Evolutionary conservation across 2,113 vertebrate genomes (phyloP).

Genomic region (Cinclus mexicanus): DNA sequence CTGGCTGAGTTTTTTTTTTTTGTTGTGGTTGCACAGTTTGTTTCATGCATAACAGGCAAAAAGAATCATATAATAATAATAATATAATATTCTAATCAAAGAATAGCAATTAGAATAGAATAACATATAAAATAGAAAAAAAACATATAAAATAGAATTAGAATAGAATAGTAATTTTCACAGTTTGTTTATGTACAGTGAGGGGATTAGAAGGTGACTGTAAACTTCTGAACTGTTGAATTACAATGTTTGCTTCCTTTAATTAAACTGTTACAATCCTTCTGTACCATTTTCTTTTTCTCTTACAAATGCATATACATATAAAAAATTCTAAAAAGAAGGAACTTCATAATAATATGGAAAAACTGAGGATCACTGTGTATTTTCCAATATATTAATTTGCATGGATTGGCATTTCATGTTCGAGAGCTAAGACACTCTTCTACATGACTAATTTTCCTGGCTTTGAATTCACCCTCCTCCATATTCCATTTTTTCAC

Average conservation of each 20-base stretch:
- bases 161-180: not conserved
- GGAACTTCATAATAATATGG: not conserved
- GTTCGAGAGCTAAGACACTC: not conserved
- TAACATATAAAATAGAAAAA: too few species aligned
- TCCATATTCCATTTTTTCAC: too few species aligned
- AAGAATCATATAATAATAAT: not conserved
- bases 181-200: not conserved
- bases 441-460: not conserved
- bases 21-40: not conserved
- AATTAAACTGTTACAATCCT: not conserved
- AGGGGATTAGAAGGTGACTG: not conserved
- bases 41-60: not conserved
- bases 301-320: not conserved
- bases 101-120: not conserved
- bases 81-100: too few species aligned
- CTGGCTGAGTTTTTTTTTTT: accelerated
- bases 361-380: not conserved
- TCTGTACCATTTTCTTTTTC: not conserved
- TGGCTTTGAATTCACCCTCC: not conserved
- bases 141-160: too few species aligned
- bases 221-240: not conserved
- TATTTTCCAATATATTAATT: not conserved
- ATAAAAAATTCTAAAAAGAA: not conserved
- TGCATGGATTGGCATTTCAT: not conserved
- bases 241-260: not conserved